phyloP scores from a whole-genome alignment of 2,797 vertebrate genomes.

The Trichosurus vulpecula region DNA sequence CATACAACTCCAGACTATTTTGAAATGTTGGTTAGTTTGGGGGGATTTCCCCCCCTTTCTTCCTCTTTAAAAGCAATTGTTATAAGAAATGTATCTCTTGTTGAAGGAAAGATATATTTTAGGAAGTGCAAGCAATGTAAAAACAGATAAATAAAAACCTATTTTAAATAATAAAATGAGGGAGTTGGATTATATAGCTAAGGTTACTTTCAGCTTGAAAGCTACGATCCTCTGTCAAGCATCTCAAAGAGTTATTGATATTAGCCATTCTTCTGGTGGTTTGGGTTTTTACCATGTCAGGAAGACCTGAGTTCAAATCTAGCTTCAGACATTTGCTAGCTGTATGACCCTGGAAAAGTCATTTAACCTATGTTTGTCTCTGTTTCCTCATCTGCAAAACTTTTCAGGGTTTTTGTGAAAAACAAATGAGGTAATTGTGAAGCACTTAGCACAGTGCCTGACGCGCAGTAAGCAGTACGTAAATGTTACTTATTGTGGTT shows the following conservation, averaged over 20 bases:
- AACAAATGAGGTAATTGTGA: not conserved
- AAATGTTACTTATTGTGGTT: not conserved
- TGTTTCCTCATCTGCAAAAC: not conserved
- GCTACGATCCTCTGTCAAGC: not conserved
- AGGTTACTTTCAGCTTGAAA: not conserved
- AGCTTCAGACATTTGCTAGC: not conserved
- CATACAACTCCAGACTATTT: not conserved
- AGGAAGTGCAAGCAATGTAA: too few relatives aligned
- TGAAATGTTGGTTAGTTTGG: too few relatives aligned
- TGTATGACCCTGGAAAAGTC: not conserved
- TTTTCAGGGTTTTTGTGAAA: not conserved
- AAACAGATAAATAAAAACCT: not conserved
- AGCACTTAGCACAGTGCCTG: not conserved
- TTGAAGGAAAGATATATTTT: too few relatives aligned
- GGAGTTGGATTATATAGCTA: not conserved
- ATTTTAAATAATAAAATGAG: not conserved
- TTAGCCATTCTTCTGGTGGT: not conserved
- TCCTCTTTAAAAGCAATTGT: not conserved
- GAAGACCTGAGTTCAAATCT: not conserved
- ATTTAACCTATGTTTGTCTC: not conserved
- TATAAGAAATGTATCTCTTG: too few relatives aligned
- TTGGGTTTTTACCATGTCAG: not conserved
- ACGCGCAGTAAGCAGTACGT: not conserved
- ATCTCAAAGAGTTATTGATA: too few relatives aligned
- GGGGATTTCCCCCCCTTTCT: not conserved